Conservation (phyloP, 2,888 invertebrate species). For the Cylindroiulus punctatus region DNA sequence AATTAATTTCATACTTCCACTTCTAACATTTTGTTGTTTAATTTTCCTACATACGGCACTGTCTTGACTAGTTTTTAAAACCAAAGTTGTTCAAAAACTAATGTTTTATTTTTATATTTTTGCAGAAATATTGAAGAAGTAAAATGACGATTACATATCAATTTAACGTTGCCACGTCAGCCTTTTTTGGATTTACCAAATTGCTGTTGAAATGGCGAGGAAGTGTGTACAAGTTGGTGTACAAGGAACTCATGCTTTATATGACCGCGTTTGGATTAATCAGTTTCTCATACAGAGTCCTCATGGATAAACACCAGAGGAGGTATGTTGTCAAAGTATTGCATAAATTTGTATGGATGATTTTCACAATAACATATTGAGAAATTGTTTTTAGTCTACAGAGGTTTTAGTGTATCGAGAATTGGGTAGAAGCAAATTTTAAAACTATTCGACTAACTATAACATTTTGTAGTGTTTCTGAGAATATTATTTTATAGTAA, state of each 20-base stretch:
- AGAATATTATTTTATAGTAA: too few species aligned
- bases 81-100: background rate
- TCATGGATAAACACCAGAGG: slow-evolving; percentile 58
- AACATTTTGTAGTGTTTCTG: too few species aligned
- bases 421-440: too few species aligned
- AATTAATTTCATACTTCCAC: too few species aligned
- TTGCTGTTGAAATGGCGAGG: slow-evolving; percentile 54
- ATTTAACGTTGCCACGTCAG: slow-evolving; percentile 51
- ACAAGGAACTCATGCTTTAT: slow-evolving; percentile 56
- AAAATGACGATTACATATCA: slow-evolving; percentile 55
- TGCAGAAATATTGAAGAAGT: background rate
- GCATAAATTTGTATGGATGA: too few species aligned
- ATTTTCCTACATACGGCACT: too few species aligned
- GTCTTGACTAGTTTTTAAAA: too few species aligned
- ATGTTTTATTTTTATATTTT: background rate
- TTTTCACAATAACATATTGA: too few species aligned
- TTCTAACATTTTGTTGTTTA: background rate
- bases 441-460: too few species aligned
- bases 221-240: slow-evolving; percentile 55
- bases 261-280: slow-evolving; percentile 58
- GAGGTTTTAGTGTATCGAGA: too few species aligned
- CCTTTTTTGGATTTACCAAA: slow-evolving; percentile 54
- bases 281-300: slow-evolving; percentile 58
- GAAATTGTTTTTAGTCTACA: too few species aligned
- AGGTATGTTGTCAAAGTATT: slow-evolving; percentile 55